phyloP scores from a whole-genome alignment of 2,888 invertebrate genomes.

The Ischnus inquisitorius region DNA sequence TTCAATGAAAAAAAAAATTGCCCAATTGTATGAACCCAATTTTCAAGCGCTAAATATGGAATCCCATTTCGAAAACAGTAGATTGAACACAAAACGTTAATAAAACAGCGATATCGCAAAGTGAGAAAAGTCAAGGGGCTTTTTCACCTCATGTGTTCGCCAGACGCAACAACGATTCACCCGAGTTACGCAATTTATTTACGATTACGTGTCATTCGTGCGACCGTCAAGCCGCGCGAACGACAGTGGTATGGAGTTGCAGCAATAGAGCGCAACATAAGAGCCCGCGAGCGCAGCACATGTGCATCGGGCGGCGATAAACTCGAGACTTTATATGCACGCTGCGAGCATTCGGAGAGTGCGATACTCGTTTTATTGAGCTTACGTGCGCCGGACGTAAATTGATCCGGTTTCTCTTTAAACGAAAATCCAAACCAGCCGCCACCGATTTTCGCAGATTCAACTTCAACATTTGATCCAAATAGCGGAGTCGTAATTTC shows the following conservation, averaged over 20 bases:
- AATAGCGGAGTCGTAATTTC: neutral
- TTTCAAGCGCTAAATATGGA: no score
- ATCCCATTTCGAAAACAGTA: no score
- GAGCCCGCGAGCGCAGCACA: constrained; percentile 32
- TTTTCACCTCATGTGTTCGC: constrained; percentile 11
- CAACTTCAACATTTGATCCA: neutral
- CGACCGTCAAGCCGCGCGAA: constrained; percentile 18
- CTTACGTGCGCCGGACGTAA: constrained; percentile 22
- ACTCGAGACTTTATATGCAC: constrained; percentile 38
- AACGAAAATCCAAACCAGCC: neutral
- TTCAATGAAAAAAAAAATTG: neutral
- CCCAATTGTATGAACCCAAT: no score
- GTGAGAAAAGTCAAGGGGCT: no score
- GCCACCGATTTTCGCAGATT: neutral
- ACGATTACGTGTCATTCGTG: constrained; percentile 54
- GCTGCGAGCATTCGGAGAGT: constrained; percentile 11
- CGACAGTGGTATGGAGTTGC: constrained; percentile 2
- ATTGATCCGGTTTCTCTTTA: constrained; percentile 21
- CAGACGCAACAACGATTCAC: constrained; percentile 40
- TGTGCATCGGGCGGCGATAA: constrained; percentile 37
- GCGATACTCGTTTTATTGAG: constrained; percentile 15
- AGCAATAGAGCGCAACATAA: neutral
- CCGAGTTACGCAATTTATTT: constrained; percentile 60
- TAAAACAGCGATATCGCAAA: no score
- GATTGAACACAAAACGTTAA: no score